Evolutionary conservation across 2,888 invertebrate species (phyloP).

Genomic region (Calameuta filiformis): DNA sequence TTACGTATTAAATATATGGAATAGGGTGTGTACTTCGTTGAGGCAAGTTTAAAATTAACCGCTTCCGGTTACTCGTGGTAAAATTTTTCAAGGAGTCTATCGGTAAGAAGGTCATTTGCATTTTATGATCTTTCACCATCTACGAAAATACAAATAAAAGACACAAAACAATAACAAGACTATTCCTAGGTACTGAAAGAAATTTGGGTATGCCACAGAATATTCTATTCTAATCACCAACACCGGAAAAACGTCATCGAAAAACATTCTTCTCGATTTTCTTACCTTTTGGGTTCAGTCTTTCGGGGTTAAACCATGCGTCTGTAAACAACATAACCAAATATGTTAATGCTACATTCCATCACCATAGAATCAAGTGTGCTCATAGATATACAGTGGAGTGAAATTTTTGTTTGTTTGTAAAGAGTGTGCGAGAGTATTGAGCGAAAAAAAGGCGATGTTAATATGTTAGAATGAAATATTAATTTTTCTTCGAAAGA

Average conservation of each 20-base stretch:
- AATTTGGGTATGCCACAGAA: background rate
- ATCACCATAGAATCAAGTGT: constrained; percentile 24
- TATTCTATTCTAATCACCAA: background rate
- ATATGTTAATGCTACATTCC: constrained; percentile 47
- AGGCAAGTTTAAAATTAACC: background rate
- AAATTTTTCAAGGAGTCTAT: background rate
- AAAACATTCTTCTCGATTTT: constrained; percentile 35
- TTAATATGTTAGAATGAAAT: background rate
- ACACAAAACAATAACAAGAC: background rate
- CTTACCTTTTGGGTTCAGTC: constrained; percentile 93
- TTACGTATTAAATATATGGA: background rate
- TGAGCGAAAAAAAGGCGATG: background rate
- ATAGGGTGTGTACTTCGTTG: background rate
- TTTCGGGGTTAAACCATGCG: constrained; percentile 94
- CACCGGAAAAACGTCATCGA: background rate
- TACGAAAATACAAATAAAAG: background rate
- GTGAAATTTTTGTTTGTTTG: background rate
- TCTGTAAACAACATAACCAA: constrained; percentile 77
- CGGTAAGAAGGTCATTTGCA: background rate
- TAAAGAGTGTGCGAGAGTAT: background rate
- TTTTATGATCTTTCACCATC: background rate
- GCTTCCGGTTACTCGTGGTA: background rate
- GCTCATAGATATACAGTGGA: background rate
- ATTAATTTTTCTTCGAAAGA: too few species aligned
- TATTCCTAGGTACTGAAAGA: background rate